Base-by-base conservation (phyloP, 2,113 vertebrate genomes). In the Chitala chitala region DNA sequence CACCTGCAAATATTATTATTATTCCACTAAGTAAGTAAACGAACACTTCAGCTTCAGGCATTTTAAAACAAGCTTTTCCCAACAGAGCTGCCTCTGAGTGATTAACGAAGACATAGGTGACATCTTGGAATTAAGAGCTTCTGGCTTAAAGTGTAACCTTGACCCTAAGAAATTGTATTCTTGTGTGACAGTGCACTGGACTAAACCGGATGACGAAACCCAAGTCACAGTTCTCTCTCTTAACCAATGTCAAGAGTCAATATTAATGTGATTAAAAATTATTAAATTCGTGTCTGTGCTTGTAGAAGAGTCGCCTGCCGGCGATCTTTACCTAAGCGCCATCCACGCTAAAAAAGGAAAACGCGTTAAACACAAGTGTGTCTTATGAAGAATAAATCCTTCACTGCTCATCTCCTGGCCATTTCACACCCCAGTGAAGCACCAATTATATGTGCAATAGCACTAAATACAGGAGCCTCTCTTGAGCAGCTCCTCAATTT, bases 371-470 rank as follows among this genome's bases (percentile, higher is more conserved):
- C 33, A 56, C 29, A 44, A 69, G 20, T 29, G 17, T 15, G 13
- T 69, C 15, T 65, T 40, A 48, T 66, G 31, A 29, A 68, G 29
- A 48, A 71, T 38, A 33, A 58, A 65, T 80, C 75, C 64, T 12
- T 10, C 4, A 29, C 36, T 29, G 31, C 69, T 24, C 48, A 54
- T 51, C 56, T 46, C 15, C 53, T 74, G 33, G 40, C 81, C 76
- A 80, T 78, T 81, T 79, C 75, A 78, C 72, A 81, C 61, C 65
- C 77, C 38, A 65, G 69, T 64, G 63, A 78, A 74, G 68, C 54
- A 29, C 50, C 77, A 73, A 80, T 78, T 81, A 78, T 78, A 73
- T 72, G 69, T 77, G 56, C 68, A 56, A 73, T 9, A 33, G 42
- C 50, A 42, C 78, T 80, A 78, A 76, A 76, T 59, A 73, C 77